Evolutionary conservation across 2,113 vertebrate species (phyloP).

Genomic region (Sander vitreus): DNA sequence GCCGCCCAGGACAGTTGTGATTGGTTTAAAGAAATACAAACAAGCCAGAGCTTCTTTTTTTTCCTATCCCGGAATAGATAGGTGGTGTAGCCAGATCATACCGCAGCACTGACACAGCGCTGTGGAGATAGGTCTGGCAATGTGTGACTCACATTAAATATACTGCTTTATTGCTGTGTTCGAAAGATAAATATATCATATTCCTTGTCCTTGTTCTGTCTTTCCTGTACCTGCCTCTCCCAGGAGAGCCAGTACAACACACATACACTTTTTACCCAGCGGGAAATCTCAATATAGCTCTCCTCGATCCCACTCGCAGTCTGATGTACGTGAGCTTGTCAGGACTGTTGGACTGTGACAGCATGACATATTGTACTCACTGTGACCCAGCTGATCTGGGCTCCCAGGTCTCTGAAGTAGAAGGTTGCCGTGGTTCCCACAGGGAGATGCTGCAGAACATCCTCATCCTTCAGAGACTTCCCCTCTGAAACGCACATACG

Average conservation of each 20-base stretch:
- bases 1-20: no score
- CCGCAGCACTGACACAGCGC: no score
- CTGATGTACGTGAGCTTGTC: constrained; percentile 22
- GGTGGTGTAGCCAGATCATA: no score
- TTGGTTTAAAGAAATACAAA: no score
- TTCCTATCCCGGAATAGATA: no score
- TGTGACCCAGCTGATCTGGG: constrained; percentile 98
- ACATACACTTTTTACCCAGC: constrained; percentile 15
- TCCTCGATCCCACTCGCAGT: constrained; percentile 24
- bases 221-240: neutral
- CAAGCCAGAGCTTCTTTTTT: no score
- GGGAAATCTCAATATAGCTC: constrained; percentile 44
- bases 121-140: no score
- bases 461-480: constrained; percentile 93
- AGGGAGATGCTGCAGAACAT: constrained; percentile 93
- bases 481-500: constrained; percentile 86
- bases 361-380: constrained; percentile 79
- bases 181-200: neutral
- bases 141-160: neutral
- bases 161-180: neutral
- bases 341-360: constrained; percentile 7
- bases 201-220: neutral
- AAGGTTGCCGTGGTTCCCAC: constrained; percentile 96
- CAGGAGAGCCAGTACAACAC: neutral
- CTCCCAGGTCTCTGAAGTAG: constrained; percentile 95